Evolutionary conservation across 2,797 vertebrate species (phyloP).

Genomic region (Chloroceryle amazona): DNA sequence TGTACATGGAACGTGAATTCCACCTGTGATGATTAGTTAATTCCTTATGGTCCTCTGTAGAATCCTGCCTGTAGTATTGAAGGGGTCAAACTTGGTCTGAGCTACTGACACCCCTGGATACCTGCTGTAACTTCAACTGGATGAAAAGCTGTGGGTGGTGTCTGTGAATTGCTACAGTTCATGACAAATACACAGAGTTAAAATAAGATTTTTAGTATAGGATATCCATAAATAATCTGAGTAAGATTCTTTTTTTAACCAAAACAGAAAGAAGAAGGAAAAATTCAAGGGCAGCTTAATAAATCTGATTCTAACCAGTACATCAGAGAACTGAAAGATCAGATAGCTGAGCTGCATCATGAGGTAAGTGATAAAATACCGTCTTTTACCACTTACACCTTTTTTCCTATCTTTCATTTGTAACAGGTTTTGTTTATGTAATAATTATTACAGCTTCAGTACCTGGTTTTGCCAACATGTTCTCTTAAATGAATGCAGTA

Average conservation of each 20-base stretch:
- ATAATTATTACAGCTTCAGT: not conserved
- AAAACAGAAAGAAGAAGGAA: slow-evolving; percentile 97
- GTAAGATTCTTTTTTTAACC: not conserved
- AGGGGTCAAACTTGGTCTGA: not conserved
- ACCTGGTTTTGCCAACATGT: not conserved
- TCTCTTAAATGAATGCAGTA: not conserved
- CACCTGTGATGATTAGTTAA: not conserved
- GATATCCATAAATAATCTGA: not conserved
- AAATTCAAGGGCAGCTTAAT: slow-evolving; percentile 96
- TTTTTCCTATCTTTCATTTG: slow-evolving; percentile 41
- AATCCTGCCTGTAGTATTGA: not conserved
- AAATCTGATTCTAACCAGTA: slow-evolving; percentile 96
- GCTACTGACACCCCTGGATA: not conserved
- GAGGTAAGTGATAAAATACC: slow-evolving; percentile 88
- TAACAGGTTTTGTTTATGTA: slow-evolving; percentile 1
- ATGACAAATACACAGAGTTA: not conserved
- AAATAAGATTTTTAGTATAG: not conserved
- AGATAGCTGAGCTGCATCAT: slow-evolving; percentile 93
- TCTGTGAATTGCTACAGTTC: not conserved
- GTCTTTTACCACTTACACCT: slow-evolving; percentile 49
- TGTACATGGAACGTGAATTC: not conserved
- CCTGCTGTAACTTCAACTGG: not conserved
- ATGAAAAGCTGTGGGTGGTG: not conserved
- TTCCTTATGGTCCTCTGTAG: not conserved
- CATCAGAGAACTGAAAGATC: slow-evolving; percentile 95